Conservation (phyloP, 2,113 vertebrate genomes). For the Syngnathus scovelli region DNA sequence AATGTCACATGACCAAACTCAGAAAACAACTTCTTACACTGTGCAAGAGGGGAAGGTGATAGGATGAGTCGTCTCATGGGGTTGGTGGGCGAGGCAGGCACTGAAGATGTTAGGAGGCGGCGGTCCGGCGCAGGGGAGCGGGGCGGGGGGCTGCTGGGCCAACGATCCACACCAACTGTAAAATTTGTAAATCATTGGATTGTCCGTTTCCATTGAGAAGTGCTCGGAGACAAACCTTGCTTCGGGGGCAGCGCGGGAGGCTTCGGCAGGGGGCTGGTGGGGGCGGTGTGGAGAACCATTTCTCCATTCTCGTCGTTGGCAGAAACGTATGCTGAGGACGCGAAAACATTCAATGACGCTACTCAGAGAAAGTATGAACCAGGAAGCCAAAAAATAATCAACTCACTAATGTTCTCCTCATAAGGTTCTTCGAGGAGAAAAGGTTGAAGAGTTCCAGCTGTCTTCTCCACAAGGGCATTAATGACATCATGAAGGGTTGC, state of each 20-base stretch:
- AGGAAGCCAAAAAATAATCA: neutral
- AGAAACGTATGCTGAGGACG: conserved; percentile 71
- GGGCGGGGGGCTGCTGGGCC: conserved; percentile 56
- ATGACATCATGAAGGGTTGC: conserved; percentile 79
- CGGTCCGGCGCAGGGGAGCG: conserved; percentile 61
- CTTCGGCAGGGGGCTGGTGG: conserved; percentile 52
- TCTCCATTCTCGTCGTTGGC: conserved; percentile 78
- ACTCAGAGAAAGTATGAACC: neutral
- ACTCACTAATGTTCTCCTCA: conserved; percentile 80
- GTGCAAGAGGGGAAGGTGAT: conserved; percentile 70
- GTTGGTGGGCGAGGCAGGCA: conserved; percentile 72
- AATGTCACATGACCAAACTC: no score
- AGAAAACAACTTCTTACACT: conserved; percentile 51
- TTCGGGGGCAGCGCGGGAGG: conserved; percentile 68
- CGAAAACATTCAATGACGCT: neutral
- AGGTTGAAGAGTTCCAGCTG: conserved; percentile 75
- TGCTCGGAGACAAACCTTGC: conserved; percentile 56
- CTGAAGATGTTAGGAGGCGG: conserved; percentile 62
- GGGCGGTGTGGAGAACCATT: conserved; percentile 69
- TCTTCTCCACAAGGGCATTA: conserved; percentile 75
- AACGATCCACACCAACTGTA: conserved; percentile 48
- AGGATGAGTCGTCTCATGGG: conserved; percentile 72
- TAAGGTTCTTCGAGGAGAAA: conserved; percentile 80
- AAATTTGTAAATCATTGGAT: neutral
- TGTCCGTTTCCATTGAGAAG: neutral